Base-by-base conservation (phyloP, 2,888 invertebrate genomes). In the Dryomyza anilis region DNA sequence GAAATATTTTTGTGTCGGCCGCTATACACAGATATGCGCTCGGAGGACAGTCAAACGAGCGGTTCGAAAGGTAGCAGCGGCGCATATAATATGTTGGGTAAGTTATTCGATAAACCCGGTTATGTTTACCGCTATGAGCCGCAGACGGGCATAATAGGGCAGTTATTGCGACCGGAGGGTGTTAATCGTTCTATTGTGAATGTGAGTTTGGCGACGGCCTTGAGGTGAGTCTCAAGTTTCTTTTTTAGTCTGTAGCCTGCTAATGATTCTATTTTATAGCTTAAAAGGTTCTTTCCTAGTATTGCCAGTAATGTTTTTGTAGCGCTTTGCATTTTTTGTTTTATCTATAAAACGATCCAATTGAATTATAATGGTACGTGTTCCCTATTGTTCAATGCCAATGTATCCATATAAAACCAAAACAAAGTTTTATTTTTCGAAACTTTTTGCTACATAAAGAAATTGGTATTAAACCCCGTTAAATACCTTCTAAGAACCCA, bases 1-100 rank as follows among this genome's bases (percentile, higher is more conserved):
- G 83, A 83, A 69, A 78, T 83, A 33, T 87, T 91, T 74, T 83
- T 92, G 1, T 93, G 93, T 73, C 88, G 89, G 63, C 89, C 91
- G 0, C 83, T 93, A 45, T 89, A 90, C 84, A 90, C 88, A 69
- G 83, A 46, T 19, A 19, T 21, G 19, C 29, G 8, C 19, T 21
- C 19, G 19, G 10, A 59, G n/a, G 46, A 19, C 4, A 21, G 21
- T 16, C 33, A 21, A 10, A 10, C 16, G 3, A 46, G 29, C 30
- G 57, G 36, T n/a, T 29, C 36, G 33, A 27, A 16, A 19, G 59
- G 45, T 27, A 57, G 16, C 7, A 63, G 48, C 59, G 57, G 0
- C 85, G 72, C 89, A 67, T 92, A 89, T 75, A 84, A 84, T 30
- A 86, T 87, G 14, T 81, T 93, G 48, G 86, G 88, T 63, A 86